Evolutionary conservation across 2,888 invertebrate species (phyloP), one percentile per base, ranked within the genome.

Genomic region (Ypsolopha sequella): DNA sequence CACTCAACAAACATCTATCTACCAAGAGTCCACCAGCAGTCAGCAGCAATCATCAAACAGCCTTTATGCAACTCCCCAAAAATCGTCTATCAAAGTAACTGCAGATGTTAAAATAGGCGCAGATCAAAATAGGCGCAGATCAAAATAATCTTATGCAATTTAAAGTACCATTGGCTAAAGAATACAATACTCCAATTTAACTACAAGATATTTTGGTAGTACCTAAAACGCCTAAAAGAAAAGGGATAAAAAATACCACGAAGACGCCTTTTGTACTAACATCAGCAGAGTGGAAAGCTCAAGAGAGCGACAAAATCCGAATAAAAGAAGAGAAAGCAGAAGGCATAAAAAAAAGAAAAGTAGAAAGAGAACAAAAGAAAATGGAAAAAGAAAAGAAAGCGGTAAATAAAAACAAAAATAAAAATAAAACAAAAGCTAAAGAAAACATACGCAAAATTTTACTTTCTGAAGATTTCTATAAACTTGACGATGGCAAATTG

Each of bases 401-500:
- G 38, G 38, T 38, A 38, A 38, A 38, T 38, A 38, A 38, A 38
- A 38, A 38, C 38, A 38, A 38, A 38, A 38, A 38, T 38, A 38
- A 38, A 38, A 38, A 38, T 38, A 38, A 38, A 38, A 38, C 38
- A 38, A 38, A 38, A 38, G 3, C 2, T 38, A 38, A 38, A 38
- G 38, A 38, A 38, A 38, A 38, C 38, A n/a, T 38, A 38, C 38
- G 38, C 38, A 38, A 38, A 38, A 38, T 38, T 38, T 38, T 38
- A 38, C 38, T 38, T 38, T 38, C 38, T 38, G 38, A 38, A 38
- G 38, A 38, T 38, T 38, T 38, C 6, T 38, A 38, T 38, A 38
- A 38, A 38, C 38, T 38, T n/a, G 38, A 38, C 38, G 38, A 38
- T 38, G 45, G 34, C 50, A 50, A 50, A 50, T 50, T 50, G 50